Evolutionary conservation across 2,113 vertebrate species (phyloP).

Genomic region (Acinonyx jubatus): DNA sequence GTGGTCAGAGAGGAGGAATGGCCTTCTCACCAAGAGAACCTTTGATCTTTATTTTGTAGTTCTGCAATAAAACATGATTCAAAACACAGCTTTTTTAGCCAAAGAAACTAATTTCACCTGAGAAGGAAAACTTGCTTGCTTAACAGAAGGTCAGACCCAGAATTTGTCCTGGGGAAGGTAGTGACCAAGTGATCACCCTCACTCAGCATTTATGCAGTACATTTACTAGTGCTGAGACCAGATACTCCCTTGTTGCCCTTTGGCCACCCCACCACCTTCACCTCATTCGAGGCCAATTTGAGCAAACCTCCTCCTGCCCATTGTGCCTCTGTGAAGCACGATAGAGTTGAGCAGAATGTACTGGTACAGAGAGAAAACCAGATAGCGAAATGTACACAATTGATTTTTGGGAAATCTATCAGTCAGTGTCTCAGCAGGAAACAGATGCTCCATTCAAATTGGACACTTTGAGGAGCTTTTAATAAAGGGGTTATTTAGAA

Average conservation of each 20-base stretch:
- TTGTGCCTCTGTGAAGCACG: neutral
- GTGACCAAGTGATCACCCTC: neutral
- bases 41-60: slow-evolving; percentile 34
- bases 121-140: slow-evolving; percentile 3
- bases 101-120: slow-evolving; percentile 42
- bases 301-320: neutral
- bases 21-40: neutral
- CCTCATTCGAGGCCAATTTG: neutral
- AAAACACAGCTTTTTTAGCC: slow-evolving; percentile 50
- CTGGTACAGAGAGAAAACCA: neutral
- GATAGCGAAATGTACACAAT: neutral
- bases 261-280: neutral
- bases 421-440: neutral
- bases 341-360: neutral
- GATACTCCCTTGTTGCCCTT: neutral
- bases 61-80: neutral
- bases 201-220: neutral
- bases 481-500: slow-evolving; percentile 13
- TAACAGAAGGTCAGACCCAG: neutral
- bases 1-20: neutral
- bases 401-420: neutral
- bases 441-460: neutral
- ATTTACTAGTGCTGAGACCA: neutral
- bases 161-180: neutral
- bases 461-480: neutral